Evolutionary conservation across 2,797 vertebrate genomes (phyloP), one percentile per base, ranked within the genome.

Genomic region (Tauraco hartlaubi): DNA sequence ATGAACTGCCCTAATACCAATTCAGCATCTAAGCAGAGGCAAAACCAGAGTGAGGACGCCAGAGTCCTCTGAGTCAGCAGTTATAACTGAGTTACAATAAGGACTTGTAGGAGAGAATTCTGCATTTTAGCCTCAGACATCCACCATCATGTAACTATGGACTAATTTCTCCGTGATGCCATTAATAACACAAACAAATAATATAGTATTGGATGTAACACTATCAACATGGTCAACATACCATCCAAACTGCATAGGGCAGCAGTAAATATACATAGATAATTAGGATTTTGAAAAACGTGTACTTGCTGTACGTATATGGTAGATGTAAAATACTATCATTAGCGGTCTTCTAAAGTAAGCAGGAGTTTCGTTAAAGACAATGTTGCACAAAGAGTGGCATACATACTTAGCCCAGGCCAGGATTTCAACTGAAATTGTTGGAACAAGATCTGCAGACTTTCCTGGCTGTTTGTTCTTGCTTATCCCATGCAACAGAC

Each of bases 151-250:
- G 1, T 63, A 63, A 55, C 28, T 11, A 2, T 3, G 61, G 89
- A 12, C 23, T 18, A 63, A 55, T 61, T 61, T 80, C 81, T 56
- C 71, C 0, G 0, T 31, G 20, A 19, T n/a, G 37, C 41, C 52
- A 37, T 41, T 31, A 26, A 49, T 20, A 85, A 67, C 20, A 54
- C 13, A 37, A 85, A 15, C 25, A 48, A n/a, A 19, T 11, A 41
- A 17, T 1, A 15, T 6, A 33, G 21, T 15, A 6, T 2, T 63
- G 48, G 33, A 3, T 19, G 31, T n/a, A 11, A 4, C 20, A 18
- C 39, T 48, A 3, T 11, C 41, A 41, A 12, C 7, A 6, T 4
- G 21, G 31, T 51, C 61, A 51, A 13, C 7, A 5, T 22, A 14
- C 48, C 72, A 59, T 13, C 63, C 83, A 48, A 11, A 16, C 31